Percentiles rank a stretch among this genome's conserved stretches.
Conservation (phyloP, 2,113 vertebrate genomes). For the Psettodes erumei region DNA sequence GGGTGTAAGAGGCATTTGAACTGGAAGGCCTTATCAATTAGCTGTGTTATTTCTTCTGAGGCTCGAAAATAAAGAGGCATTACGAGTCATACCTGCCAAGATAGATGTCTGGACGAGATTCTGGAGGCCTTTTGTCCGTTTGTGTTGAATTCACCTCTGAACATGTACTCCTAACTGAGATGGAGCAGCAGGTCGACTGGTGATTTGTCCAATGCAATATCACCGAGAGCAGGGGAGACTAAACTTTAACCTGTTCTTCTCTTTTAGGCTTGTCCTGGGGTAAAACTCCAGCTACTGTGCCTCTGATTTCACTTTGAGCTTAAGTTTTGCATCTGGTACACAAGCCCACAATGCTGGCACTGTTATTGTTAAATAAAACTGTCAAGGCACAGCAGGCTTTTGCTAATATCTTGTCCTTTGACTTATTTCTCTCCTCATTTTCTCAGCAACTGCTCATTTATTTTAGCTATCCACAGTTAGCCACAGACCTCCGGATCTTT, state of each 20-base stretch:
- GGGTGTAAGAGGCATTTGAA: conserved; percentile 33
- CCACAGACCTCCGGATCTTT: conserved; percentile 27
- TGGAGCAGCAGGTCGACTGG: background rate
- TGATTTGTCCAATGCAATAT: conserved; percentile 28
- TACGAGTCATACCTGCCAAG: conserved; percentile 47
- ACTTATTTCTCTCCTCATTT: conserved; percentile 2
- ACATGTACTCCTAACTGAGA: conserved; percentile 26
- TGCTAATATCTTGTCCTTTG: conserved; percentile 1
- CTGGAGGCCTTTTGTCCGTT: conserved; percentile 31
- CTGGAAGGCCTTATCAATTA: conserved; percentile 52
- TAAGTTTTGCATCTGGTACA: background rate
- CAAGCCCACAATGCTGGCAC: too few relatives aligned
- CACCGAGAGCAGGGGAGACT: background rate
- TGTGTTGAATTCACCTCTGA: conserved; percentile 48
- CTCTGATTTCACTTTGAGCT: too few relatives aligned
- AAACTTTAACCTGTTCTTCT: conserved; percentile 16
- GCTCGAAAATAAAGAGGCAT: conserved; percentile 31
- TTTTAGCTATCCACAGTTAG: conserved; percentile 11
- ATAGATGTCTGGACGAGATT: conserved; percentile 50
- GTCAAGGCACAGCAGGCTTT: background rate
- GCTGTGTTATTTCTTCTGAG: conserved; percentile 41
- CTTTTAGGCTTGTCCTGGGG: background rate
- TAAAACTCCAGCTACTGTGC: too few relatives aligned
- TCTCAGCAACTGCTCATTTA: conserved; percentile 25
- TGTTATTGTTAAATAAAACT: background rate